phyloP scores from a whole-genome alignment of 1,140 invertebrate species.

The Apis florea region DNA sequence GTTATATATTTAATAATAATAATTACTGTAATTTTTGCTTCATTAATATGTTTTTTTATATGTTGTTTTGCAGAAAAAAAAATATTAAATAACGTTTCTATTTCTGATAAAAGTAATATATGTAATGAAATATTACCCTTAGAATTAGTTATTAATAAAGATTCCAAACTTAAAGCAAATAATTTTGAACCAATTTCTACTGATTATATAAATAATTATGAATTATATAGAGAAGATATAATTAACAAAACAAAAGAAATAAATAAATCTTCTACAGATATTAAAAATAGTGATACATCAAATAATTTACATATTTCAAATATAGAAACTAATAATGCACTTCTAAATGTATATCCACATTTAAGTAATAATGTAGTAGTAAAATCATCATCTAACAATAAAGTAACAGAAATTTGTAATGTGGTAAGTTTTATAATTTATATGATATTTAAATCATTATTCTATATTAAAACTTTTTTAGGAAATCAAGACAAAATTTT shows the following conservation, averaged over 20 bases:
- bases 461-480: conserved; percentile 13
- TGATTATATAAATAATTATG: conserved; percentile 1
- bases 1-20: background rate
- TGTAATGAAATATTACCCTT: conserved; percentile 54
- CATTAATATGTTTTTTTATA: conserved; percentile 15
- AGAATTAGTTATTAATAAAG: conserved; percentile 66
- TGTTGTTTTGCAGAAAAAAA: conserved; percentile 4
- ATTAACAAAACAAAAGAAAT: conserved; percentile 4
- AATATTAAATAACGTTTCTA: background rate
- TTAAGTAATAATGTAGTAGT: background rate
- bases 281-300: background rate
- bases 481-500: conserved; percentile 10
- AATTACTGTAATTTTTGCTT: background rate
- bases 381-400: conserved; percentile 3
- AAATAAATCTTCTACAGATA: conserved; percentile 9
- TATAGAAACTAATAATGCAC: conserved; percentile 6
- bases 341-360: background rate
- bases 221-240: conserved; percentile 1
- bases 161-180: conserved; percentile 43
- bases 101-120: conserved; percentile 1
- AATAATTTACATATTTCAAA: conserved; percentile 30
- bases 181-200: conserved; percentile 4
- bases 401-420: conserved; percentile 9
- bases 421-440: conserved; percentile 18
- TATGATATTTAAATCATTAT: background rate